Evolutionary conservation across 1,140 invertebrate genomes (phyloP), one percentile per base, ranked within the genome.

Genomic region (Caerostris darwini): DNA sequence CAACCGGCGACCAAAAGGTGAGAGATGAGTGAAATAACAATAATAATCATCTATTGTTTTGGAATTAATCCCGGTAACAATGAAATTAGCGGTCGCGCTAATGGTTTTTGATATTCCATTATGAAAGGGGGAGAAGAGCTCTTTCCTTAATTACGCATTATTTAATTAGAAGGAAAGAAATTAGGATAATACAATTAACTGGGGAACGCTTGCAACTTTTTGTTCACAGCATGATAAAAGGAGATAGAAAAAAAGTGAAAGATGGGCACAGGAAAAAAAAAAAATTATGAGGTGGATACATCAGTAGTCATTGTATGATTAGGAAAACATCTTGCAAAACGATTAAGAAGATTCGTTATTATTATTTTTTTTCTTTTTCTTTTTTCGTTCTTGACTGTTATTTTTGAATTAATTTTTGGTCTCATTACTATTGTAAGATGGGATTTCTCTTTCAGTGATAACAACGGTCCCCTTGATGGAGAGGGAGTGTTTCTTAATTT

Each of bases 101-200:
- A 94, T 94, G 87, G 93, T 94, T 94, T 94, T 94, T 94, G 88
- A 94, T 94, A 94, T 94, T 90, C 87, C 87, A 90, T 90, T 90
- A 94, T 94, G 81, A 64, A 77, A 34, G 85, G 64, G 86, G 83
- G 61, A 34, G 34, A 69, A 69, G 58, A 59, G 50, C 87, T 94
- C 85, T 94, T 94, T 94, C 93, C 93, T 94, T 94, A 94, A 94
- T 94, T 94, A 94, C 86, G 88, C 93, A 77, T 94, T 94, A 94
- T 94, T 94, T 94, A 94, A 94, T 94, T 94, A 94, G 93, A 67
- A 19, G 71, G 87, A 85, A 77, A 89, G 92, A 94, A 94, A 94
- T 94, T 94, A 94, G 93, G 87, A 86, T 94, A 94, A 94, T 90
- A 94, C 93, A 94, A 94, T 94, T 94, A 94, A 94, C 87, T 81